These are phyloP conservation scores for Stenotaenia linearis DNA, from an alignment of 2,888 invertebrate genomes.

Conservation along the genomic window DNA sequence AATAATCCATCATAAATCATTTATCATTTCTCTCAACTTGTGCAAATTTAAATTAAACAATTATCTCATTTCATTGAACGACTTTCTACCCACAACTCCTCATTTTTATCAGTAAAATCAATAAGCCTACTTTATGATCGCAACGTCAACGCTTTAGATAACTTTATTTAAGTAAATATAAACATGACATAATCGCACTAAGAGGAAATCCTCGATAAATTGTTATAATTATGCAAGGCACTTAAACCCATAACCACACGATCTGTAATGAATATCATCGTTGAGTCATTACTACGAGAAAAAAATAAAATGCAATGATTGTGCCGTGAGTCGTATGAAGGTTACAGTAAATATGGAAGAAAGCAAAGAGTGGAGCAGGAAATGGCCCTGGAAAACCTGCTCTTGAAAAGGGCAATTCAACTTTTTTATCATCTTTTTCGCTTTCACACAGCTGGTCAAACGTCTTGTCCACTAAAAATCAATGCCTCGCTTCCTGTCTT, in stretches of 20 bases:
- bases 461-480: background rate
- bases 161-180: too few species aligned
- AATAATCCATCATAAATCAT: too few species aligned
- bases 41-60: background rate
- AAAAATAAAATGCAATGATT: background rate
- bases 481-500: slow-evolving; percentile 12
- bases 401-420: background rate
- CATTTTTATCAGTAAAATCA: background rate
- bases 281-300: background rate
- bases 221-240: background rate
- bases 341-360: background rate
- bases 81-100: background rate
- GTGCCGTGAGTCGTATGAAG: background rate
- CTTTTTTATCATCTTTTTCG: background rate
- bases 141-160: background rate
- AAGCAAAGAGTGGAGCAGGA: background rate
- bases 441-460: background rate
- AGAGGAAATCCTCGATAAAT: background rate
- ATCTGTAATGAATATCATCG: background rate
- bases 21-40: background rate
- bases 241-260: too few species aligned
- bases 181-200: background rate
- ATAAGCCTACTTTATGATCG: background rate
- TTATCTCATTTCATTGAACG: background rate
- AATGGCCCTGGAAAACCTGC: slow-evolving; percentile 14